Evolutionary conservation across 2,888 invertebrate species (phyloP), one percentile per base, ranked within the genome.

Genomic region (Smittia aterrima): DNA sequence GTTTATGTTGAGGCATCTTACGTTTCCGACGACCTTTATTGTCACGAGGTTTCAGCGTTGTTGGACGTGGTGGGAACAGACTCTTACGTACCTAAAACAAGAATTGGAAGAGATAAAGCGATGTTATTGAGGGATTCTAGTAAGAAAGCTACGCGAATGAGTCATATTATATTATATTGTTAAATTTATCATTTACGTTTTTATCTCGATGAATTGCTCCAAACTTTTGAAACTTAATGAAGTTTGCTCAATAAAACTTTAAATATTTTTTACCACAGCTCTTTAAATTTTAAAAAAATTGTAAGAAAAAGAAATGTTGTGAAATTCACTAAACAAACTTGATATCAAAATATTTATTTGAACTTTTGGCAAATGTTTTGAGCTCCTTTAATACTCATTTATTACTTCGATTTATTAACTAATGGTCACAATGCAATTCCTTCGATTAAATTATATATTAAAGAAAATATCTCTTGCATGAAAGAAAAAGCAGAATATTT

Each of bases 61-160:
- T 85, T 77, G 90, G 89, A 73, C 89, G 84, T 70, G 89, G 89
- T 32, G 90, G 90, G 83, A 88, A 89, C 80, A 87, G 86, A 78
- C 84, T 87, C 81, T 89, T 90, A 79, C 89, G 86, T 77, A 86
- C 86, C 90, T 90, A 84, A 76, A 84, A 81, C 4, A n/a, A 32
- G 54, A 66, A 67, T 58, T n/a, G 75, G 9, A 75, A 76, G 75
- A 76, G 75, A 38, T 75, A 74, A 75, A 66, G n/a, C n/a, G 70
- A 77, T 75, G 78, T 79, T 77, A 78, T 79, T 79, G 79, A 80
- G 16, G 22, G 66, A 53, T 72, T 54, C 64, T 62, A 58, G 38
- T 72, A 38, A 24, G 62, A 32, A 20, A n/a, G n/a, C n/a, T n/a
- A n/a, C n/a, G n/a, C n/a, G n/a, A n/a, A n/a, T n/a, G n/a, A n/a